Evolutionary conservation across 2,888 invertebrate genomes (phyloP).

Genomic region (Stenoptilia bipunctidactyla): DNA sequence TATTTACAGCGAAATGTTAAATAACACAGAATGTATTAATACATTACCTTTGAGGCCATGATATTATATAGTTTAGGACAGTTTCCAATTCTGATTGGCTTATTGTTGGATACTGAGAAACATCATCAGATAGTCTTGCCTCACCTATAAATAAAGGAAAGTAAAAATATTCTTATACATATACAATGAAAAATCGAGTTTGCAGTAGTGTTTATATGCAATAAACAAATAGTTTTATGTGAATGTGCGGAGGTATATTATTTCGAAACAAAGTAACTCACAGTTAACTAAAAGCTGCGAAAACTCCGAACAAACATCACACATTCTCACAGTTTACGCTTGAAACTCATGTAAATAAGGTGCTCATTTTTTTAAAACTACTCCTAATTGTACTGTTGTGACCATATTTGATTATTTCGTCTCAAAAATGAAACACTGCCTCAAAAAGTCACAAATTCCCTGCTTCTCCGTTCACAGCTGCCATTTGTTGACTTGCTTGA

Average conservation of each 20-base stretch:
- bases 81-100: conserved; percentile 86
- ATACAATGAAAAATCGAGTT: too few species aligned
- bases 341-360: conserved; percentile 49
- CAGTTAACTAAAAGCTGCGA: conserved; percentile 86
- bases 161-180: too few species aligned
- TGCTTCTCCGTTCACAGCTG: background rate
- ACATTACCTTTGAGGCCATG: conserved; percentile 88
- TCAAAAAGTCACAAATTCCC: conserved; percentile 53
- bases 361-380: conserved; percentile 51
- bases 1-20: too few species aligned
- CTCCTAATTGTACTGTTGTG: conserved; percentile 43
- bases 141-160: conserved; percentile 77
- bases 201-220: background rate
- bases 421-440: conserved; percentile 58
- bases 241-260: conserved; percentile 22
- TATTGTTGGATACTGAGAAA: conserved; percentile 80
- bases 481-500: too few species aligned
- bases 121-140: conserved; percentile 82
- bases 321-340: conserved; percentile 75
- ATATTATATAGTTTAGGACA: conserved; percentile 86
- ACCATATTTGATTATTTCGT: conserved; percentile 67
- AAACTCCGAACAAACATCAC: conserved; percentile 96
- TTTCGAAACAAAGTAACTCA: conserved; percentile 68
- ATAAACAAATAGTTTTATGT: background rate
- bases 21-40: background rate